Evolutionary conservation across 2,888 invertebrate genomes (phyloP), one percentile per base, ranked within the genome.

Genomic region (Brachycybe producta): DNA sequence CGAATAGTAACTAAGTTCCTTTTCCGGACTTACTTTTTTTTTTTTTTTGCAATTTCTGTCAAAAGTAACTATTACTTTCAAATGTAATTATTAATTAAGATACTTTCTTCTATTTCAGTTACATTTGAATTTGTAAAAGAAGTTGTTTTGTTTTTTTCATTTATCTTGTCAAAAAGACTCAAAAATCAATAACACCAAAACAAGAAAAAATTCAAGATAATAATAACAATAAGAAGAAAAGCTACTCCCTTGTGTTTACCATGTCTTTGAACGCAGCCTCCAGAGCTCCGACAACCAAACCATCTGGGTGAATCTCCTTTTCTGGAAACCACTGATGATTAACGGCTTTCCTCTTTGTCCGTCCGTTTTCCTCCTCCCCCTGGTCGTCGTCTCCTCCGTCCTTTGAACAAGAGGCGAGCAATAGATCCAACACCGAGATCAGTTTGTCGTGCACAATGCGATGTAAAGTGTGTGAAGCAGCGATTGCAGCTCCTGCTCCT

Each of bases 191-290:
- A n/a, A n/a, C n/a, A n/a, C n/a, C n/a, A n/a, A n/a, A n/a, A n/a
- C n/a, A n/a, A n/a, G n/a, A n/a, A n/a, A n/a, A n/a, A n/a, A n/a
- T n/a, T n/a, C n/a, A n/a, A n/a, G n/a, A n/a, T n/a, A n/a, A n/a
- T n/a, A n/a, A n/a, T n/a, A n/a, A n/a, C n/a, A n/a, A n/a, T 11
- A 32, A 11, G 11, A n/a, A 13, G 24, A 42, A 15, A 13, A 42
- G 24, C 8, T 8, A 30, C 13, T n/a, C 4, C 4, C 2, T 8
- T 28, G n/a, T 28, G 43, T 19, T 55, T 64, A 75, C 77, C 78
- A 82, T 81, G 61, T 78, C 77, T 60, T 75, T 72, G 65, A 86
- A 87, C 3, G 85, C 79, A 47, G 79, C 73, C 68, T 87, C 86
- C 46, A 87, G 68, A 1, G 85, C 85, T 43, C 87, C 87, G 52